These are phyloP conservation scores for Scomber japonicus DNA, from an alignment of 2,113 vertebrate species.

Conservation along the genomic window DNA sequence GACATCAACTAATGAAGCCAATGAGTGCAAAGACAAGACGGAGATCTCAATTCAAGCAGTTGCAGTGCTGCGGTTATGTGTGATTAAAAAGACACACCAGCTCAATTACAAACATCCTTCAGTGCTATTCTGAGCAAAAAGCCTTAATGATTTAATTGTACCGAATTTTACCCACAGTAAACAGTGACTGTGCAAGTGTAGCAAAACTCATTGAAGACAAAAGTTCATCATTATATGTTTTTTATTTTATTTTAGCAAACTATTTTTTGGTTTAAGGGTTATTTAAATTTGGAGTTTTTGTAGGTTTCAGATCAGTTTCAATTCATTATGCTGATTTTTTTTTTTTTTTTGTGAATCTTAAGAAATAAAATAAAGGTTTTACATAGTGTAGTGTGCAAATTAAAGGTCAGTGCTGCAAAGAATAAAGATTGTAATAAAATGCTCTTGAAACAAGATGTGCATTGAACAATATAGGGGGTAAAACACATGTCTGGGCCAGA, in stretches of 20 bases:
- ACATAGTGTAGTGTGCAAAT: not conserved
- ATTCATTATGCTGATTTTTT: no score
- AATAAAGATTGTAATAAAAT: not conserved
- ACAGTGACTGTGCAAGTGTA: not conserved
- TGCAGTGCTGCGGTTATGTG: slow-evolving; percentile 40
- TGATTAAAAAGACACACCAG: slow-evolving; percentile 59
- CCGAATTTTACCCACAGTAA: not conserved
- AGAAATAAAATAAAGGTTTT: no score
- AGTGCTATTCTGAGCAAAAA: slow-evolving; percentile 9
- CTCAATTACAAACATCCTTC: slow-evolving; percentile 60
- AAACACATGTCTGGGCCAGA: slow-evolving; percentile 48
- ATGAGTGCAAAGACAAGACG: slow-evolving; percentile 63
- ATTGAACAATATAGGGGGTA: not conserved
- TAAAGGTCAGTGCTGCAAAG: not conserved
- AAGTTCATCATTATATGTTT: not conserved
- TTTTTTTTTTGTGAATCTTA: not conserved
- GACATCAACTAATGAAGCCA: slow-evolving; percentile 75
- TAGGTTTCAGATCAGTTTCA: not conserved
- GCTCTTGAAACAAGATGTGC: not conserved
- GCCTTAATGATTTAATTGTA: not conserved
- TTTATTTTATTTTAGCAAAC: no score
- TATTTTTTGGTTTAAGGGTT: no score
- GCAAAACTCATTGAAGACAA: not conserved
- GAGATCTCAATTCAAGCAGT: slow-evolving; percentile 41
- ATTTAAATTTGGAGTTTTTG: no score